Evolutionary conservation across 1,140 invertebrate genomes (phyloP).

Genomic region (Lepidurus apus): DNA sequence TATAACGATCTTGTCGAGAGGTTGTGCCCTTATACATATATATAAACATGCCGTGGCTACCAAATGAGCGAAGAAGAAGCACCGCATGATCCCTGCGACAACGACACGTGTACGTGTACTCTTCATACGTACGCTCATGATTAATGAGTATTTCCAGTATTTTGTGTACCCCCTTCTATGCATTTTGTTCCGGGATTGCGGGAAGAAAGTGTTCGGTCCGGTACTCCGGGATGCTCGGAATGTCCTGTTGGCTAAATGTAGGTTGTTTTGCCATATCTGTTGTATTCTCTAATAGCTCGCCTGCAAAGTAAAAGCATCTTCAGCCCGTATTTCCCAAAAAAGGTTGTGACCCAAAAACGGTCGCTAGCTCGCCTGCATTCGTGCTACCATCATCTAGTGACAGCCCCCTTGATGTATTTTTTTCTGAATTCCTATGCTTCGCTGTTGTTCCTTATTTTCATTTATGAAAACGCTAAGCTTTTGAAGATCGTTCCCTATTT

Average conservation of each 20-base stretch:
- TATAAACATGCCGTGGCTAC: neutral
- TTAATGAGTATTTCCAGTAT: neutral
- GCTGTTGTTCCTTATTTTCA: neutral
- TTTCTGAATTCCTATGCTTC: neutral
- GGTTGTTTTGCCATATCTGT: neutral
- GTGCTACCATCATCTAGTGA: neutral
- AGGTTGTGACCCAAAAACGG: constrained; percentile 16
- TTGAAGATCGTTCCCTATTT: neutral
- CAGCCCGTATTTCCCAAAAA: constrained; percentile 5
- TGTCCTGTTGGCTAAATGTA: neutral
- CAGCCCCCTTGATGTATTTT: neutral
- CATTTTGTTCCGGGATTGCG: neutral
- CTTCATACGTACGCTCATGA: neutral
- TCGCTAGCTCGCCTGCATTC: neutral
- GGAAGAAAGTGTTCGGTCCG: neutral
- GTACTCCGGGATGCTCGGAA: neutral
- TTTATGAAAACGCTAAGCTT: neutral
- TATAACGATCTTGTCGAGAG: neutral
- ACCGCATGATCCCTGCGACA: neutral
- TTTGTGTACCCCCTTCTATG: neutral
- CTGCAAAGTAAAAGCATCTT: neutral
- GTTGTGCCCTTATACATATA: neutral
- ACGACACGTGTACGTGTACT: neutral
- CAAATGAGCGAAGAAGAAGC: neutral
- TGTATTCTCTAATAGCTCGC: neutral